These are phyloP conservation scores for Drosophila leonis DNA, from an alignment of 2,888 invertebrate species.

Conservation along the genomic window DNA sequence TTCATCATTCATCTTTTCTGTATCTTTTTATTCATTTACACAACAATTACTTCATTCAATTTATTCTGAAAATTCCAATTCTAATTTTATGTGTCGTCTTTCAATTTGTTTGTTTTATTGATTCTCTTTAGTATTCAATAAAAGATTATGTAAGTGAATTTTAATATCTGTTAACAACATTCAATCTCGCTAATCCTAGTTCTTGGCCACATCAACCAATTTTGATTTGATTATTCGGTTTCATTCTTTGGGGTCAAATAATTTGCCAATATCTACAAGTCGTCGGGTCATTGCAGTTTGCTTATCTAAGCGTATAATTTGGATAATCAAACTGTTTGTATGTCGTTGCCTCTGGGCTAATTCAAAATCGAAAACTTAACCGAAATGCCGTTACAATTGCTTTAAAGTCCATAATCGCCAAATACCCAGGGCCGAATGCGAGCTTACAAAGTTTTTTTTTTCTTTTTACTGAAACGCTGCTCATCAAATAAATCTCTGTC, in stretches of 20 bases:
- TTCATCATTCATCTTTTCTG: not conserved
- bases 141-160: not conserved
- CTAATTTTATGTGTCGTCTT: too few species aligned
- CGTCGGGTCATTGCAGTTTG: slow-evolving; percentile 42
- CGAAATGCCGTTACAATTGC: slow-evolving; percentile 64
- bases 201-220: slow-evolving; percentile 1
- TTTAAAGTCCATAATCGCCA: slow-evolving; percentile 66
- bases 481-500: slow-evolving; percentile 80
- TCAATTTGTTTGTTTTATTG: not conserved
- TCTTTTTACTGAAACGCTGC: slow-evolving; percentile 43
- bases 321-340: slow-evolving; percentile 48
- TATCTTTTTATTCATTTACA: not conserved
- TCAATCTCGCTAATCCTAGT: not conserved
- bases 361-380: slow-evolving; percentile 42
- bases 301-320: slow-evolving; percentile 49
- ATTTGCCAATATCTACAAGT: slow-evolving; percentile 24
- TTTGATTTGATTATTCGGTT: slow-evolving; percentile 8
- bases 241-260: slow-evolving; percentile 14
- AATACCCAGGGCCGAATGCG: slow-evolving; percentile 50
- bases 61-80: too few species aligned
- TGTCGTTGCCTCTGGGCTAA: slow-evolving; percentile 36
- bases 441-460: slow-evolving; percentile 47
- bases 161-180: not conserved
- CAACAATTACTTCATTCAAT: not conserved
- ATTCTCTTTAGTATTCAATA: not conserved